Evolutionary conservation across 2,888 invertebrate species (phyloP), one percentile per base, ranked within the genome.

Genomic region (Phortica magna): DNA sequence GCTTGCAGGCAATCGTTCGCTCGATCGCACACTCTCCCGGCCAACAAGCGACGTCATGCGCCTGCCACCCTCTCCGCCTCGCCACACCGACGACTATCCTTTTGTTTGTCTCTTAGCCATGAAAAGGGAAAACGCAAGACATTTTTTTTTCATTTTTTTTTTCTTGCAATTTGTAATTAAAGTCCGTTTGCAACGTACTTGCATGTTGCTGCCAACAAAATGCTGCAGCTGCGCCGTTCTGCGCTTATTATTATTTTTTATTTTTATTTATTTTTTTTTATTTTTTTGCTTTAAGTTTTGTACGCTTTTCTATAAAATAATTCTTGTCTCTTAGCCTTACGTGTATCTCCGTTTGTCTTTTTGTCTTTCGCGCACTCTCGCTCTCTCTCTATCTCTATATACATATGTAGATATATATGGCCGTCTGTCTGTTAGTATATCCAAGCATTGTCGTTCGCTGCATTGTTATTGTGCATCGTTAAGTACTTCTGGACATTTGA

Each of bases 121-220:
- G 78, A 83, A 83, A 83, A 82, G 83, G 81, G 82, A 84, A 83
- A 83, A 78, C 81, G 43, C 14, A 48, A 48, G 10, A 14, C 48
- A 48, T 6, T 65, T 31, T 67, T 42, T 42, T 41, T 61, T 73
- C 55, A 22, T 73, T 67, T 48, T 68, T 31, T 39, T 75, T 74
- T 78, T 81, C 81, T 83, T 76, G 81, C 85, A 88, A 84, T 86
- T 88, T 86, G 86, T 85, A 87, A 88, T 88, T 88, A 84, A 84
- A 82, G 82, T 82, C 77, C 73, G 76, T 79, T 76, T 65, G 74
- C 74, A 74, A 53, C 48, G 48, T 31, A 70, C 53, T 70, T 70
- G 70, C 70, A 14, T 70, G 53, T 70, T 53, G 48, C 17, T 22
- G 17, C 59, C 59, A n/a, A 48, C 48, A 48, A 48, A 48, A 12